A percentile compares a stretch with the other conserved stretches of the same genome.
Conservation (phyloP, 2,797 vertebrate species). For the Chaetophractus vellerosus region DNA sequence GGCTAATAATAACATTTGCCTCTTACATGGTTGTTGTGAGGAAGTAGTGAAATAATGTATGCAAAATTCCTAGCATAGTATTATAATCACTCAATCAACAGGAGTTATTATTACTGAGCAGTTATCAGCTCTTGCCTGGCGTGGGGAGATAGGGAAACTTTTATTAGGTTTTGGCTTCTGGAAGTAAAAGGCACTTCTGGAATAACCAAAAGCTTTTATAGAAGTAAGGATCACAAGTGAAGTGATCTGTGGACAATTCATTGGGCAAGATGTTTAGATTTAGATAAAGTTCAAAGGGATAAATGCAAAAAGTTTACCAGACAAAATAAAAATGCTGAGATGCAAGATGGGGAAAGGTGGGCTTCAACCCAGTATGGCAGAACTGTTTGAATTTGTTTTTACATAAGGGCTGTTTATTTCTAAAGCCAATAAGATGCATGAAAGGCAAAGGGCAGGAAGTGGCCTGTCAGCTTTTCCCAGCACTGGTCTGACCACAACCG, state of each 20-base stretch:
- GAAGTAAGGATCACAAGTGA: not conserved
- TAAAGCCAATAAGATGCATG: not conserved
- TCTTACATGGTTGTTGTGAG: not conserved
- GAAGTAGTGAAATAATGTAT: conserved; percentile 38
- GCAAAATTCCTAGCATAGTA: not conserved
- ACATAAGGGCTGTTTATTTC: conserved; percentile 56
- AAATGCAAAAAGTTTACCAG: not conserved
- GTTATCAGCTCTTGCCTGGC: not conserved
- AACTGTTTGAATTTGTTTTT: not conserved
- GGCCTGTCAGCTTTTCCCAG: conserved; percentile 62
- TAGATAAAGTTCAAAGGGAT: not conserved
- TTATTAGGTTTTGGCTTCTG: not conserved
- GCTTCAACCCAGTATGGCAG: not conserved
- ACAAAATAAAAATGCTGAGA: conserved; percentile 32
- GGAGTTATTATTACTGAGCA: not conserved
- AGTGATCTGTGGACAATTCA: not conserved
- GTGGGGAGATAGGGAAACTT: not conserved
- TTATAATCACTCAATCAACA: not conserved
- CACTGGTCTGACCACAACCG: conserved; percentile 53
- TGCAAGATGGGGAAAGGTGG: not conserved
- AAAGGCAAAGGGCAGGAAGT: conserved; percentile 73
- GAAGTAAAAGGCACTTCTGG: not conserved
- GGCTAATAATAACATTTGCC: not conserved
- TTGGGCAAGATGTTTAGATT: not conserved
- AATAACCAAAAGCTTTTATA: conserved; percentile 6